Conservation (phyloP, 2,888 invertebrate species). For the Cosmopolites sordidus region DNA sequence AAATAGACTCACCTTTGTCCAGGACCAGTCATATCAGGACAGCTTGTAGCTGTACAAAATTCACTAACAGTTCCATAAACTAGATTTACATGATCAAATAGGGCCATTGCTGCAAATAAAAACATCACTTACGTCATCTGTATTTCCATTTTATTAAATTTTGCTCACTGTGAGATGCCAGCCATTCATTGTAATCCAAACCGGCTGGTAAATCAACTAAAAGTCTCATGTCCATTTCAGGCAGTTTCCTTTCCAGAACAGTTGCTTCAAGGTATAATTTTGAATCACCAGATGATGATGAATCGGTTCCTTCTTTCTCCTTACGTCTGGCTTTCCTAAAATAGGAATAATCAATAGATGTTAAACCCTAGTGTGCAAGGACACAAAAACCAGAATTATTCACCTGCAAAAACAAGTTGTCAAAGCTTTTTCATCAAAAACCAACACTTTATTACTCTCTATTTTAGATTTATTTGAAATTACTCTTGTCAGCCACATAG, state of each 20-base stretch:
- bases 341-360: neutral
- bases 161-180: conserved; percentile 92
- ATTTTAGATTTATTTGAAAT: conserved; percentile 38
- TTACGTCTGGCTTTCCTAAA: conserved; percentile 93
- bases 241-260: conserved; percentile 88
- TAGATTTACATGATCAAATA: conserved; percentile 98
- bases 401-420: conserved; percentile 80
- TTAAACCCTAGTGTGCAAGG: no score
- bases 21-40: conserved; percentile 96
- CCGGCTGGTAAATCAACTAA: conserved; percentile 93
- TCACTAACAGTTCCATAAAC: conserved; percentile 98
- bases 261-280: conserved; percentile 94
- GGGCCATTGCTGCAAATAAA: conserved; percentile 74
- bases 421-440: conserved; percentile 65
- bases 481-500: conserved; percentile 42
- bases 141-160: neutral
- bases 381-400: neutral
- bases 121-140: neutral
- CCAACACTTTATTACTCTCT: conserved; percentile 36
- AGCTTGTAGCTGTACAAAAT: conserved; percentile 93
- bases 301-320: conserved; percentile 79
- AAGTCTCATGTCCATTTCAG: conserved; percentile 90
- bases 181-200: conserved; percentile 98
- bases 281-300: conserved; percentile 70
- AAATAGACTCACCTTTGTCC: conserved; percentile 70